These are phyloP conservation scores for Cantharis rufa DNA, from an alignment of 2,888 invertebrate species.

Conservation along the genomic window DNA sequence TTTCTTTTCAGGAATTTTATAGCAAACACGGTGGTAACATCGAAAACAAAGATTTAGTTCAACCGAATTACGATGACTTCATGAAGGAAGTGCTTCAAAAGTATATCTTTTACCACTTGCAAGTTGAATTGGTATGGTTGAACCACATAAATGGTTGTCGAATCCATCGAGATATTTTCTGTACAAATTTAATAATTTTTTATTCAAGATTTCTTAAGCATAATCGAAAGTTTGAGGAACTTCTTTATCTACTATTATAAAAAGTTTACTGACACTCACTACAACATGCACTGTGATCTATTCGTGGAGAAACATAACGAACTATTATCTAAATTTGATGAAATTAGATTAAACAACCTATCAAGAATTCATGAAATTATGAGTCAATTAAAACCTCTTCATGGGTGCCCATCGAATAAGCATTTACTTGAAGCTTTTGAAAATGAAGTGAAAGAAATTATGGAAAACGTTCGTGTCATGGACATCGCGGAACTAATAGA, in stretches of 20 bases:
- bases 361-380: conserved; percentile 22
- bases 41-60: conserved; percentile 36
- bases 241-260: background rate
- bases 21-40: conserved; percentile 31
- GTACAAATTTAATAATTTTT: background rate
- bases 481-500: conserved; percentile 3
- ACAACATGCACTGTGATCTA: background rate
- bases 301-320: background rate
- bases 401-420: conserved; percentile 46
- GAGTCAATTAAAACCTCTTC: conserved; percentile 43
- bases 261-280: background rate
- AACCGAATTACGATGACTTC: conserved; percentile 38
- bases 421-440: conserved; percentile 40
- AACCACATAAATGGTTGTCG: conserved; percentile 33
- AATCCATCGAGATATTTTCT: background rate
- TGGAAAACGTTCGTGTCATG: conserved; percentile 11
- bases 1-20: conserved; percentile 41
- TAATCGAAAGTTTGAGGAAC: background rate
- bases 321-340: background rate
- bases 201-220: background rate
- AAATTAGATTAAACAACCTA: background rate
- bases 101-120: conserved; percentile 42
- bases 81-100: conserved; percentile 41
- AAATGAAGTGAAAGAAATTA: conserved; percentile 31
- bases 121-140: conserved; percentile 45